Base-by-base conservation (phyloP, 37 sponge, comb jelly and placozoan genomes). In the Aplysina aerophoba region DNA sequence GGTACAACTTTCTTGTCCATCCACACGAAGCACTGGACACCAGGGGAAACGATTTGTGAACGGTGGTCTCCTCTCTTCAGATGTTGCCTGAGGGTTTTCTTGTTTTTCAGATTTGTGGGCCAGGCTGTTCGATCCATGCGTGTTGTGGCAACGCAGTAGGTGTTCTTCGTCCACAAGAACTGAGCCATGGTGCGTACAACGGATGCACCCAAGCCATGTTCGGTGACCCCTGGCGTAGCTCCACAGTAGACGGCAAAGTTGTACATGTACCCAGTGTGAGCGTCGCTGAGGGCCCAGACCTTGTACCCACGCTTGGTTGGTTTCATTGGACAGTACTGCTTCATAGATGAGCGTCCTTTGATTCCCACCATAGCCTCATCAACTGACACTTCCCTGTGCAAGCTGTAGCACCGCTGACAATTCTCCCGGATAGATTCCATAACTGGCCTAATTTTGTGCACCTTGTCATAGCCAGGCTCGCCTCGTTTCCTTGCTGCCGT, bases 21-120 rank as follows among this genome's bases (percentile, higher is more conserved):
- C 80, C 80, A 79, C 2, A 79, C 55, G 21, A 79, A n/a, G 27
- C 80, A 79, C 56, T 79, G 80, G 4, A 79, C 31, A 3, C 73
- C 73, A 17, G 6, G 3, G 35, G 36, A 35, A 34, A 33, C 28
- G 15, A 33, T 35, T 44, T 44, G 3, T 3, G 50, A 44, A 11
- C 8, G 50, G 8, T 44, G 50, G 3, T 44, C 50, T 44, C 50
- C 50, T 8, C 50, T 44, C 50, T 44, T 44, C 50, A 44, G 50
- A 11, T 8, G 50, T 8, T 8, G n/a, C n/a, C n/a, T n/a, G n/a
- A 44, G 50, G 6, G 3, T 8, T 8, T 44, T 44, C 50, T 44
- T 44, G 50, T 44, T 44, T 8, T 44, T 44, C 50, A 44, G 50
- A 8, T 3, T 8, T 44, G 8, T 11, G 50, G 50, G 50, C 8